phyloP scores from a whole-genome alignment of 1,140 invertebrate genomes.

The honey bee (Apis mellifera) region DNA sequence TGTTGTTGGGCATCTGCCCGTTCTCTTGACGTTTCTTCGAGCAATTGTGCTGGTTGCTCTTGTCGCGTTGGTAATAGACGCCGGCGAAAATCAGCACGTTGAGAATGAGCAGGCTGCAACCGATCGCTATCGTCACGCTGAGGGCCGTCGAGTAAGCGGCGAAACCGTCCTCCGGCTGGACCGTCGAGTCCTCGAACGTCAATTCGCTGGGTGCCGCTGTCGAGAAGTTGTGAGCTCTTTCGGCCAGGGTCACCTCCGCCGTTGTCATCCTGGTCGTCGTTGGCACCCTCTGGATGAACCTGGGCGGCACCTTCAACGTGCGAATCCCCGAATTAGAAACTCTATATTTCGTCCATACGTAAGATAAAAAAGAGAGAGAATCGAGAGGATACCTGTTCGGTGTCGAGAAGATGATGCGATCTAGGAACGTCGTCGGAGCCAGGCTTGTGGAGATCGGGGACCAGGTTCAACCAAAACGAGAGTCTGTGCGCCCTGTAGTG shows the following conservation, averaged over 20 bases:
- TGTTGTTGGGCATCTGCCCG: constrained; percentile 92
- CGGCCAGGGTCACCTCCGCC: constrained; percentile 67
- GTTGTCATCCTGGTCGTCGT: constrained; percentile 73
- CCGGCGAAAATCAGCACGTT: constrained; percentile 97
- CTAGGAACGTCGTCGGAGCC: constrained; percentile 92
- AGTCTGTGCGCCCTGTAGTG: constrained; percentile 96
- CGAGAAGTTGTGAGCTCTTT: constrained; percentile 66
- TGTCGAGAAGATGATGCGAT: constrained; percentile 92
- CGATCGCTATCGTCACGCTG: constrained; percentile 96
- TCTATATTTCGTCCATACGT: too few relatives aligned
- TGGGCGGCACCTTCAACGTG: constrained; percentile 74
- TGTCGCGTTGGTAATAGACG: constrained; percentile 96
- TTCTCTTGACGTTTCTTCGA: constrained; percentile 90
- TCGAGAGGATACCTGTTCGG: constrained; percentile 82
- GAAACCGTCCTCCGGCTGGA: constrained; percentile 90
- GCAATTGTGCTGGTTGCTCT: constrained; percentile 83
- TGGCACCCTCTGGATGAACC: constrained; percentile 77
- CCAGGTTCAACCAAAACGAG: constrained; percentile 98
- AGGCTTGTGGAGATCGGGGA: constrained; percentile 96
- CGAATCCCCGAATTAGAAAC: too few relatives aligned
- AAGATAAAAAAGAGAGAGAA: too few relatives aligned
- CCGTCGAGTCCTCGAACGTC: constrained; percentile 77
- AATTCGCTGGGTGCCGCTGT: constrained; percentile 73
- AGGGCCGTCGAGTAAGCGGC: constrained; percentile 93
- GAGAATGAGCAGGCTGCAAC: constrained; percentile 93